Percentiles rank a stretch among this genome's conserved stretches.
These are phyloP conservation scores for Apogon hyalosoma DNA, from an alignment of 2,797 vertebrate genomes.

Conservation along the genomic window DNA sequence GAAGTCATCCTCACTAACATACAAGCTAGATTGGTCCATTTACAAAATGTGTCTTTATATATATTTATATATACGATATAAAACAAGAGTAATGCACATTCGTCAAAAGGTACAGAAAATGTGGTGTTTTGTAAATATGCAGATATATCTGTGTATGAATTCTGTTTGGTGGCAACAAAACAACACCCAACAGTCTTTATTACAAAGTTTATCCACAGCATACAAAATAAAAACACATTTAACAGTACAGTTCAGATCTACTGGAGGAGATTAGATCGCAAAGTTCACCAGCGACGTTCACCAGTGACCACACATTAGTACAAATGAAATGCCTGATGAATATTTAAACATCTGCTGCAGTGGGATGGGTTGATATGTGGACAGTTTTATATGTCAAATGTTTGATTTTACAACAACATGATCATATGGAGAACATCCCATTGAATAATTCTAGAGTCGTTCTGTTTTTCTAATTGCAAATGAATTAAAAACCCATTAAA, in stretches of 20 bases:
- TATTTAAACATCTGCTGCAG: not conserved
- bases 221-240: slow-evolving; percentile 60
- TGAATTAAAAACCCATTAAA: too few species aligned
- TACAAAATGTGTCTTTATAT: slow-evolving; percentile 78
- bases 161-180: slow-evolving; percentile 65
- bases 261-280: slow-evolving; percentile 15
- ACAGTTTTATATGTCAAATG: not conserved
- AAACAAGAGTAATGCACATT: slow-evolving; percentile 80
- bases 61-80: slow-evolving; percentile 76
- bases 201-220: slow-evolving; percentile 47
- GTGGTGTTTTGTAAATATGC: slow-evolving; percentile 37
- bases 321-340: not conserved
- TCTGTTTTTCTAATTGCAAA: too few species aligned
- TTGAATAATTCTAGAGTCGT: too few species aligned
- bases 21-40: slow-evolving; percentile 75
- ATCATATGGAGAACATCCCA: too few species aligned
- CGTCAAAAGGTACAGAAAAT: slow-evolving; percentile 60
- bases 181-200: slow-evolving; percentile 48
- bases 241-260: slow-evolving; percentile 42
- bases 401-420: too few species aligned
- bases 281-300: not conserved
- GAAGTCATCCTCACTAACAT: slow-evolving; percentile 70
- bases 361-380: not conserved
- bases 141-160: slow-evolving; percentile 48
- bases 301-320: not conserved